phyloP scores from a whole-genome alignment of 1,140 invertebrate genomes.

The Cydia splendana region DNA sequence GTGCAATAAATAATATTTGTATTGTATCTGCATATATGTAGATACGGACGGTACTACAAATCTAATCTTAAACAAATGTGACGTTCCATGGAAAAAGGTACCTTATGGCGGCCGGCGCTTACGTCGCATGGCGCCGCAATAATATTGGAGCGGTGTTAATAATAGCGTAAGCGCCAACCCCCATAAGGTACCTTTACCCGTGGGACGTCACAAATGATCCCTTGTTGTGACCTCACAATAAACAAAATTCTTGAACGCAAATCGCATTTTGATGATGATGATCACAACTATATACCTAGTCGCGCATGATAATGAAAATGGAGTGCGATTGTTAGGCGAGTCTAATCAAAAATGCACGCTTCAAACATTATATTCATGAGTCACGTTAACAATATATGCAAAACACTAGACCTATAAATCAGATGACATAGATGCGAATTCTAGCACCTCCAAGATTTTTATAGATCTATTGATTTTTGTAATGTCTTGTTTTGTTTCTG shows the following conservation, averaged over 20 bases:
- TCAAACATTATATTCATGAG: neutral
- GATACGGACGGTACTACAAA: neutral
- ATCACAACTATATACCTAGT: neutral
- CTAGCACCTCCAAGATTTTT: neutral
- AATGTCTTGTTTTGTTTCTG: no score
- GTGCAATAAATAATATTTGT: no score
- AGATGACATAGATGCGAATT: neutral
- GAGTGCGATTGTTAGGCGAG: neutral
- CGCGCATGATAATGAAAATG: neutral
- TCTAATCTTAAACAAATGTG: neutral
- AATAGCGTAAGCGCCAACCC: no score
- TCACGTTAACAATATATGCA: neutral
- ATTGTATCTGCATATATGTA: no score
- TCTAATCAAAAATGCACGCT: neutral
- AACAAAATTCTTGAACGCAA: neutral
- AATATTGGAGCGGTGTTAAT: no score
- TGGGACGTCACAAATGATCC: neutral
- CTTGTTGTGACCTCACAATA: neutral
- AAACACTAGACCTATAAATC: neutral
- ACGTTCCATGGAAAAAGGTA: no score
- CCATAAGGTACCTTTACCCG: no score
- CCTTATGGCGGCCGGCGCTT: no score
- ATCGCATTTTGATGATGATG: constrained; percentile 17
- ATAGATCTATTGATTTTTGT: no score
- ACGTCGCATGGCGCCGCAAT: no score